Conservation (phyloP, 2,113 vertebrate genomes). For the Dascyllus trimaculatus region DNA sequence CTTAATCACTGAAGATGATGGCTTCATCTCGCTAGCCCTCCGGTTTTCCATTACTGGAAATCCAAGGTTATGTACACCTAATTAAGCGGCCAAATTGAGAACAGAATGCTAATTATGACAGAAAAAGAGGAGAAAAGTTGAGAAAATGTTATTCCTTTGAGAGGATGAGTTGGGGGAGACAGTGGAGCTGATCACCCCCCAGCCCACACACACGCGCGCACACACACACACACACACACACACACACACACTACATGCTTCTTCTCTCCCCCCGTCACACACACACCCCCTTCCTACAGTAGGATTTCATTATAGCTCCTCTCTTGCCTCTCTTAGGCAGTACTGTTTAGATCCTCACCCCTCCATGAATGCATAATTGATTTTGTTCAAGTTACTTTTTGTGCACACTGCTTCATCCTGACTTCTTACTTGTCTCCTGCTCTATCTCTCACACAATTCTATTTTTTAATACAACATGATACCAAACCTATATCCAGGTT, state of each 20-base stretch:
- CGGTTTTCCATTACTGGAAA: slow-evolving; percentile 89
- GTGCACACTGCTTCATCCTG: slow-evolving; percentile 64
- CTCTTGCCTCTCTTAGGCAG: slow-evolving; percentile 83
- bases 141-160: slow-evolving; percentile 86
- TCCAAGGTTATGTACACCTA: slow-evolving; percentile 91
- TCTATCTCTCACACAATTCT: slow-evolving; percentile 70
- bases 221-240: slow-evolving; percentile 27
- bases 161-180: slow-evolving; percentile 82
- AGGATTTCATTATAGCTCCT: slow-evolving; percentile 82
- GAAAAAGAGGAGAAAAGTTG: slow-evolving; percentile 85
- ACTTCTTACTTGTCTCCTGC: slow-evolving; percentile 55
- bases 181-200: slow-evolving; percentile 79
- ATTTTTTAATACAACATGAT: slow-evolving; percentile 72
- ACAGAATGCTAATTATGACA: slow-evolving; percentile 89
- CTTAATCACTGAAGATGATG: slow-evolving; percentile 87
- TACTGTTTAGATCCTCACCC: slow-evolving; percentile 83
- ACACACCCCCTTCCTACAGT: slow-evolving; percentile 51
- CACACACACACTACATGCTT: slow-evolving; percentile 17
- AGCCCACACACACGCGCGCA: slow-evolving; percentile 35
- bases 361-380: slow-evolving; percentile 86
- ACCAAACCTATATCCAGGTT: slow-evolving; percentile 57
- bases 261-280: slow-evolving; percentile 18
- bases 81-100: slow-evolving; percentile 89
- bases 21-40: slow-evolving; percentile 86
- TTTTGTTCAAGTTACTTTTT: slow-evolving; percentile 83